Evolutionary conservation across 2,113 vertebrate species (phyloP), one percentile per base, ranked within the genome.

Genomic region (Ptyas mucosa): DNA sequence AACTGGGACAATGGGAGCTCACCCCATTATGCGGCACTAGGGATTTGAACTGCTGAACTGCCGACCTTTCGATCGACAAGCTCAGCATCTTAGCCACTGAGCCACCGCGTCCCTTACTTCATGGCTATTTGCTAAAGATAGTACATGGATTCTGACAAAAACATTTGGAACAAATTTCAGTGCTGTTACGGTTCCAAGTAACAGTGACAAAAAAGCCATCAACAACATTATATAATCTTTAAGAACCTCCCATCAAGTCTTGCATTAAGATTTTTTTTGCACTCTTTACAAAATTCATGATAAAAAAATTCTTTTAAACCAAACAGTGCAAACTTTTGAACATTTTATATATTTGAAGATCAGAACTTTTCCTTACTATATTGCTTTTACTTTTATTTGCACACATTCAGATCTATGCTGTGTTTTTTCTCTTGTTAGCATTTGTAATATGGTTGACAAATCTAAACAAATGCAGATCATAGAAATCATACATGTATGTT

Each of bases 251-350:
- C 54, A 87, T 94, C 93, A 85, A 95, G 8, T 0, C n/a, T 90
- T 85, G n/a, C 69, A 51, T 93, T 85, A 88, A 90, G 90, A 87
- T 96, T 96, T 93, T 91, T 95, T 91, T 96, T 95, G 92, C 94
- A 91, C 21, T 24, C 69, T 90, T 96, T 97, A 93, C 94, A 96
- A 97, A 96, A 97, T 97, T 97, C 94, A 96, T 96, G 94, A 95
- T 94, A 93, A 15, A 34, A 69, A n/a, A 69, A 95, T 95, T 55
- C 94, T 94, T 97, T 93, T 97, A 97, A 95, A 95, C 93, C 95
- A 93, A 94, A 94, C 18, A 81, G 93, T 61, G 96, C 95, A 85
- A 95, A 96, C 92, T 96, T 97, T 97, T 49, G 96, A 92, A 89
- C 97, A 96, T 95, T 97, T 97, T 95, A 93, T 96, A 89, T 94